A percentile compares a stretch with the other conserved stretches of the same genome.
Evolutionary conservation across 1,140 invertebrate species (phyloP).

Genomic region (Brachystomella parvula): DNA sequence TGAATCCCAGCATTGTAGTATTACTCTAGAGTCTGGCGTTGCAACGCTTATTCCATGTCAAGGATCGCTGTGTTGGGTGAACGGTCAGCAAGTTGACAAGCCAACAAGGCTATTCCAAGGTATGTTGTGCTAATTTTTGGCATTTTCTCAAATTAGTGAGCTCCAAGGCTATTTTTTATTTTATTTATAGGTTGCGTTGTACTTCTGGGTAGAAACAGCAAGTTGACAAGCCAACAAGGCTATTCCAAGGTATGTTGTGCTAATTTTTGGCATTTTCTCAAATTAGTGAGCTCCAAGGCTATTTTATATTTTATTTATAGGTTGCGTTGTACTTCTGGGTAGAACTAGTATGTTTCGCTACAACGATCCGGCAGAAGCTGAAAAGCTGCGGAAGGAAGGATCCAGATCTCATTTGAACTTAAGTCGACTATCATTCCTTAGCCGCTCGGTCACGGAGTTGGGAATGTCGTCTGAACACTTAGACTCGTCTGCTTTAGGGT

Average conservation of each 20-base stretch:
- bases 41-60: slow-evolving; percentile 66
- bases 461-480: slow-evolving; percentile 67
- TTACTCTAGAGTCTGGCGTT: slow-evolving; percentile 61
- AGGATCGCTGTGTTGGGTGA: slow-evolving; percentile 70
- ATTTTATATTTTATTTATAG: slow-evolving; percentile 42
- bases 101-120: slow-evolving; percentile 67
- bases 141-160: neutral
- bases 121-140: slow-evolving; percentile 39
- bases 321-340: slow-evolving; percentile 74
- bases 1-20: slow-evolving; percentile 70
- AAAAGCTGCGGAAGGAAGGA: slow-evolving; percentile 66
- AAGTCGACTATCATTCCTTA: slow-evolving; percentile 71
- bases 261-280: neutral
- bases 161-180: neutral
- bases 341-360: slow-evolving; percentile 87
- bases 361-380: slow-evolving; percentile 83
- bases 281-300: neutral
- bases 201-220: slow-evolving; percentile 75
- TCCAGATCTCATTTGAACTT: slow-evolving; percentile 58
- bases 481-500: slow-evolving; percentile 27
- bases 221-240: slow-evolving; percentile 70
- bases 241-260: slow-evolving; percentile 59
- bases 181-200: slow-evolving; percentile 62
- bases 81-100: slow-evolving; percentile 65
- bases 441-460: slow-evolving; percentile 71